Evolutionary conservation across 2,797 vertebrate genomes (phyloP).

Genomic region (Hafferia zeledoni): DNA sequence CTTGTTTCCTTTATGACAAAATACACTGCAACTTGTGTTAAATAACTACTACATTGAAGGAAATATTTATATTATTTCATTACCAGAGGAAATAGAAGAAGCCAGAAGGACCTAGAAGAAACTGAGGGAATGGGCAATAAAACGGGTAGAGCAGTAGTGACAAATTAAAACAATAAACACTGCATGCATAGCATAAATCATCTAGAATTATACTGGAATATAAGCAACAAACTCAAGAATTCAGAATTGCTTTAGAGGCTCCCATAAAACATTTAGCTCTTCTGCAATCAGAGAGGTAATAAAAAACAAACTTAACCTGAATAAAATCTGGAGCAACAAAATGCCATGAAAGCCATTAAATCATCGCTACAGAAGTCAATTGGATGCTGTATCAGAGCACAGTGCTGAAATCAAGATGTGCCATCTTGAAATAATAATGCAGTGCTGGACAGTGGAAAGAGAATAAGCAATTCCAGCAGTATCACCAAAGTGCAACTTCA

Average conservation of each 20-base stretch:
- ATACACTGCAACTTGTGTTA: not conserved
- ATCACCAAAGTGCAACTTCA: not conserved
- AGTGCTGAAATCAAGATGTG: not conserved
- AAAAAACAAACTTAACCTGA: not conserved
- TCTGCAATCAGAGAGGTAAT: not conserved
- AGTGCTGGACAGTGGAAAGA: not conserved
- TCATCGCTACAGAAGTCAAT: not conserved
- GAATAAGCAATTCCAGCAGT: rapidly evolving
- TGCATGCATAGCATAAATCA: not conserved
- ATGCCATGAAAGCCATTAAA: not conserved
- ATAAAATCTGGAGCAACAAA: not conserved
- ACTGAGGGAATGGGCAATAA: not conserved
- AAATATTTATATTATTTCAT: not conserved
- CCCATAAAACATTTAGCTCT: not conserved
- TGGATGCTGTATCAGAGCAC: not conserved
- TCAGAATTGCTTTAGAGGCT: not conserved
- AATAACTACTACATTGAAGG: not conserved
- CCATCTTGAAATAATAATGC: not conserved
- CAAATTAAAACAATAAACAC: constrained; percentile 9
- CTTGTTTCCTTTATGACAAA: not conserved
- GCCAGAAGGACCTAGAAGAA: not conserved
- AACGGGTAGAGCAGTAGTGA: not conserved
- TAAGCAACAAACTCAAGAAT: not conserved
- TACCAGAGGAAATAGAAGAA: not conserved
- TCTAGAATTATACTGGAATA: not conserved